phyloP scores from a whole-genome alignment of 2,888 invertebrate genomes.

The Galerucella pusilla region DNA sequence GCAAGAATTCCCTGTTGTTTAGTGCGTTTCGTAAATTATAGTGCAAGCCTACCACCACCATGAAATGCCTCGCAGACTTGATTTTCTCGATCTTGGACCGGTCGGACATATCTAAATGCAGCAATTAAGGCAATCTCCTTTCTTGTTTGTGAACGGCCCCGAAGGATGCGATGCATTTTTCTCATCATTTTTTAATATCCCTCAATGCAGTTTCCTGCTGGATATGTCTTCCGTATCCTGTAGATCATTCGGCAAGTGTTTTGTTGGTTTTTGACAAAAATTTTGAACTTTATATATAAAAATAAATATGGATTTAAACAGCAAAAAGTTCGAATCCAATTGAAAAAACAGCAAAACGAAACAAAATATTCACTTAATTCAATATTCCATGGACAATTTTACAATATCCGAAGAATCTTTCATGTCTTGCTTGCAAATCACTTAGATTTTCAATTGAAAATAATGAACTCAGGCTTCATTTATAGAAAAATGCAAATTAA shows the following conservation, averaged over 20 bases:
- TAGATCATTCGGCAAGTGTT: neutral
- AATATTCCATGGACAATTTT: too few species aligned
- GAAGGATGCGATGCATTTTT: slow-evolving; percentile 13
- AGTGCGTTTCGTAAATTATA: slow-evolving; percentile 20
- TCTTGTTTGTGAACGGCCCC: neutral
- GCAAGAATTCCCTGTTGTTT: slow-evolving; percentile 18
- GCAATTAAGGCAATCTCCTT: slow-evolving; percentile 21
- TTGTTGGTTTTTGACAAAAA: neutral
- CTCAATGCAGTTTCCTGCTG: slow-evolving; percentile 20
- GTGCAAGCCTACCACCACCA: slow-evolving; percentile 27
- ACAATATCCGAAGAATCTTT: too few species aligned
- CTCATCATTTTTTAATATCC: slow-evolving; percentile 18
- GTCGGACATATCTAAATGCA: slow-evolving; percentile 25
- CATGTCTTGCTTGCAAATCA: too few species aligned
- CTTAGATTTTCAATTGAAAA: too few species aligned
- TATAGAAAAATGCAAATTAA: too few species aligned
- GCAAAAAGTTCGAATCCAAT: too few species aligned
- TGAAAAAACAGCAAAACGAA: too few species aligned
- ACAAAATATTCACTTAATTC: too few species aligned
- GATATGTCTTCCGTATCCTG: slow-evolving; percentile 13
- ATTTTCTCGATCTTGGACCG: slow-evolving; percentile 18
- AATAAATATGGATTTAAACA: too few species aligned
- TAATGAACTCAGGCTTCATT: too few species aligned
- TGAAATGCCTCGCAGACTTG: neutral
- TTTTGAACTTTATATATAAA: too few species aligned